Base-by-base conservation (phyloP, 2,888 invertebrate genomes). In the Drosophila parthenogenetica region DNA sequence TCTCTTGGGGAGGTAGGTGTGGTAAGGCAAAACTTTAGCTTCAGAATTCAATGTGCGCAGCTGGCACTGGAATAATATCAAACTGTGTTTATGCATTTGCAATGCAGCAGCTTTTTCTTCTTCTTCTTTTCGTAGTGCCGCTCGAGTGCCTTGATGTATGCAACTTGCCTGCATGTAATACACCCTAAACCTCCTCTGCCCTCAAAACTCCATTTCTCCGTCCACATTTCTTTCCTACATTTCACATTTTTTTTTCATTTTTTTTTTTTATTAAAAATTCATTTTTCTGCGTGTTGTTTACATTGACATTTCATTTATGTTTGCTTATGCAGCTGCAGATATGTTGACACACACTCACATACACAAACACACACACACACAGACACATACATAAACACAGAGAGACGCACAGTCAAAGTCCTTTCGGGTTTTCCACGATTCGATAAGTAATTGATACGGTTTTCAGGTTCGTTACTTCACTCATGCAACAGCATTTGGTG, bases 21-120 rank as follows among this genome's bases (percentile, higher is more conserved):
- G 11, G 35, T 1, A 5, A 3, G 16, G 8, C 25, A 22, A 22
- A 48, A 48, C 39, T 43, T 49, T 39, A 25, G 63, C 68, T 65
- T 49, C 74, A 49, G 71, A 43, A 72, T 77, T 75, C 75, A 72
- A 72, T 79, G 85, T 69, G 87, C 85, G 50, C 83, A 83, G 79
- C 83, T 84, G 87, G 79, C 79, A 65, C 49, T 87, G 82, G 87
- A 87, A 84, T 84, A 87, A 84, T 79, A 87, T 87, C 79, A 85
- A 82, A 84, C 85, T 87, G 83, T 84, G 82, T 84, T 84, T 84
- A 81, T 84, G 86, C 85, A 84, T 84, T 87, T 81, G 71, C 85
- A 79, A 83, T 83, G 82, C 87, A 69, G 68, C 75, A 68, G 62
- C 67, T 80, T 55, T 53, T 45, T 16, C 54, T 62, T 49, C 54